A percentile compares a stretch with the other conserved stretches of the same genome.
Conservation (phyloP, 37 sponge, comb jelly and placozoan genomes). For the Halichondria panicea region DNA sequence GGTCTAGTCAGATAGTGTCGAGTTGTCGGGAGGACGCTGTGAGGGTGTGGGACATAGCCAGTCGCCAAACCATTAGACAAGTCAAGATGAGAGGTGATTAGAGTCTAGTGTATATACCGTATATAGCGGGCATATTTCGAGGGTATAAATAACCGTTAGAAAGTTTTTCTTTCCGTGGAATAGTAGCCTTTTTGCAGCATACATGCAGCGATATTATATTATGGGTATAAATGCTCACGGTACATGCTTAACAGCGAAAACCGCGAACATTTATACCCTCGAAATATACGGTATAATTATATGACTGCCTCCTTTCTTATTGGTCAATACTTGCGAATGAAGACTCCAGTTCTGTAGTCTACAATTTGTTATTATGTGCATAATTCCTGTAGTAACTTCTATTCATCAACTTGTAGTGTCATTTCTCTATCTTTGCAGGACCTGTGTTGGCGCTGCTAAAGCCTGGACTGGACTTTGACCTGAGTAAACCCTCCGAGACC, state of each 20-base stretch:
- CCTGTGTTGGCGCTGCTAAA: neutral
- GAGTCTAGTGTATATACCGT: neutral
- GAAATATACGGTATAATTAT: no score
- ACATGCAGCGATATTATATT: no score
- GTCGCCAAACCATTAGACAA: conserved; percentile 50
- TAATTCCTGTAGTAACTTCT: no score
- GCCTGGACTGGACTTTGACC: neutral
- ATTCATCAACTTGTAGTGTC: neutral
- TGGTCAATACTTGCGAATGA: no score
- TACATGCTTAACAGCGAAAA: no score
- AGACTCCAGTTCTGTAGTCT: no score
- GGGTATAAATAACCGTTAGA: neutral
- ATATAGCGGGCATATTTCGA: neutral
- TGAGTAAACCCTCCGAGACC: neutral
- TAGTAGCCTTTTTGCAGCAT: no score
- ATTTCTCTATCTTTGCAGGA: neutral
- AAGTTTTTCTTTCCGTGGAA: neutral
- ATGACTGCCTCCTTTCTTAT: no score
- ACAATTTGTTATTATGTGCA: no score
- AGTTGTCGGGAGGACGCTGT: conserved; percentile 50
- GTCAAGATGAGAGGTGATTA: conserved; percentile 66
- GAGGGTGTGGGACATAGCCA: conserved; percentile 72
- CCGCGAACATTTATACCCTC: no score
- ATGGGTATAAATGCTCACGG: no score
- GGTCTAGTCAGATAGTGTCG: conserved; percentile 52